Conservation (phyloP, 2,113 vertebrate species). For the Falcunculus frontatus region DNA sequence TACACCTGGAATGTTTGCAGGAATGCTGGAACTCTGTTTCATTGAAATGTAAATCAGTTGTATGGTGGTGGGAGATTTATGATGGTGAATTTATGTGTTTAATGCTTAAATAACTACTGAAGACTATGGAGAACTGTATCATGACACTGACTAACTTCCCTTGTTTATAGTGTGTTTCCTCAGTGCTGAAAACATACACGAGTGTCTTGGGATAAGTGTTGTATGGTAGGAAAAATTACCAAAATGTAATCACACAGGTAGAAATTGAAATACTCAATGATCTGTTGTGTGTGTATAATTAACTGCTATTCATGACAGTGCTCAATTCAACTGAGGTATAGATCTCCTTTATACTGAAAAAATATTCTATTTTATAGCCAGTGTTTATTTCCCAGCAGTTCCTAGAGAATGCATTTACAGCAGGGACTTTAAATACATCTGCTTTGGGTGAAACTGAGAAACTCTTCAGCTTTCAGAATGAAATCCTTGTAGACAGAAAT, state of each 20-base stretch:
- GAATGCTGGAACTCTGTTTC: conserved; percentile 36
- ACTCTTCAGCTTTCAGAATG: not conserved
- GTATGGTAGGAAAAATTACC: conserved; percentile 7
- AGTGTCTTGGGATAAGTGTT: conserved; percentile 32
- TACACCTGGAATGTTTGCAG: conserved; percentile 51
- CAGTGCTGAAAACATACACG: not conserved
- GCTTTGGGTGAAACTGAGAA: not conserved
- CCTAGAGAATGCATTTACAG: not conserved
- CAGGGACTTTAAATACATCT: not conserved
- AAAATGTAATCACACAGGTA: not conserved
- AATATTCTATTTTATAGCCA: not conserved
- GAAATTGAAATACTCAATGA: not conserved
- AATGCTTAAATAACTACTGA: not conserved
- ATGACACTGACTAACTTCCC: conserved; percentile 7
- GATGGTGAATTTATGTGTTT: not conserved
- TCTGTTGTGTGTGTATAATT: not conserved
- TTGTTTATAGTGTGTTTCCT: conserved; percentile 36
- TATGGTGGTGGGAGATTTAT: not conserved
- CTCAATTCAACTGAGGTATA: not conserved
- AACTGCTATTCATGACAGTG: not conserved
- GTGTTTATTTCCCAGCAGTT: not conserved
- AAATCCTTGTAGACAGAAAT: not conserved
- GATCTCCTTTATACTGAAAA: not conserved
- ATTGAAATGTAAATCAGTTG: not conserved
- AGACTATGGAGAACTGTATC: not conserved